Base-by-base conservation (phyloP, 2,888 invertebrate species). In the Pheosia tremula region DNA sequence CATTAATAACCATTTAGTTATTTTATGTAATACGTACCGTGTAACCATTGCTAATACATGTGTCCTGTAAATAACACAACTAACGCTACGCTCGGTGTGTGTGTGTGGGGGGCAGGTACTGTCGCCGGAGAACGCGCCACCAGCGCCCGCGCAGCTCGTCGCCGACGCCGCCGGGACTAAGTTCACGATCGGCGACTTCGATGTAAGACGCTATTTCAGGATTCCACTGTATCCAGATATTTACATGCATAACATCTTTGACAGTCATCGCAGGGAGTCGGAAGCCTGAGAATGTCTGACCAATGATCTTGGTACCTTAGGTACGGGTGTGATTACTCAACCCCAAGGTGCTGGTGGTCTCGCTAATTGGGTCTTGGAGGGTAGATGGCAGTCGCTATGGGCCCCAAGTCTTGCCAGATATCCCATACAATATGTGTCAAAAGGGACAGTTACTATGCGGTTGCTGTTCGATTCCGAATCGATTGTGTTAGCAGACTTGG, bases 121-220 rank as follows among this genome's bases (percentile, higher is more conserved):
- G 85, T 95, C 95, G 63, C 95, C 95, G 83, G 91, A 86, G 78
- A 81, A 70, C 52, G 90, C 89, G 61, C 94, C 95, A 80, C 95
- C 95, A 63, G 94, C 95, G 83, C 95, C 95, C 67, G 95, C 95
- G 76, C 95, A 95, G 83, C 90, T 95, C 69, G 89, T 91, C 41
- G 92, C 92, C 2, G 91, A 90, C 13, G 90, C 90, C 11, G 90
- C 88, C 9, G 87, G 78, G 55, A 95, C 95, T 81, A 94, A 91
- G 83, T 96, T 96, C 93, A 96, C 96, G 86, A 96, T 96, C 81
- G 96, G 96, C 81, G 96, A 96, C 89, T 96, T 96, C 88, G 96
- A 96, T 89, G 96, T 96, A 94, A 96, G 96, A 58, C 52, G n/a
- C 38, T 56, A 47, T 37, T 43, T 41, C 53, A 50, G 55, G 59